Evolutionary conservation across 2,113 vertebrate species (phyloP).

Genomic region (Narcine bancroftii): DNA sequence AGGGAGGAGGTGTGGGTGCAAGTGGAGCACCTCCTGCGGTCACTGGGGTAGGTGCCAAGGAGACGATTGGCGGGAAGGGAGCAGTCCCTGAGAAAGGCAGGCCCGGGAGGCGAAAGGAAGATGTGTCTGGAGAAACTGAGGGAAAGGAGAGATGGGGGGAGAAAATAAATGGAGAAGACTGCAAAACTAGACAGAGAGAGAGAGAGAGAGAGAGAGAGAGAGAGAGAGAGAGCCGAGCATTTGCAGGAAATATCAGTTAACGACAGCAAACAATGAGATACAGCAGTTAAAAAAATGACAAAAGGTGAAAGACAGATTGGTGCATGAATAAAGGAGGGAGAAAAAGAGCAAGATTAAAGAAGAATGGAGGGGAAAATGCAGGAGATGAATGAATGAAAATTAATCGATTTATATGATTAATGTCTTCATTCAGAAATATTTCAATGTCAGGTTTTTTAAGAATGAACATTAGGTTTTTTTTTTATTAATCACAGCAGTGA

Average conservation of each 20-base stretch:
- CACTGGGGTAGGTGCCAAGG: too few species aligned
- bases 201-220: neutral
- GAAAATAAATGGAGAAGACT: too few species aligned
- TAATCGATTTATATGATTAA: neutral
- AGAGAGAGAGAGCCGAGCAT: neutral
- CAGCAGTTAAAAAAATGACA: too few species aligned
- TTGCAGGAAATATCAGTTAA: neutral
- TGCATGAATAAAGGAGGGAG: neutral
- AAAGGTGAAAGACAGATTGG: neutral
- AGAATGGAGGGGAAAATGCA: too few species aligned
- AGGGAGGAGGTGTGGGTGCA: too few species aligned
- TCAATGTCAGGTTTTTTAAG: constrained; percentile 2
- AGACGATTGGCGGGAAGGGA: too few species aligned
- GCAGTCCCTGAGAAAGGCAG: too few species aligned
- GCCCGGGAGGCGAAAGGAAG: too few species aligned
- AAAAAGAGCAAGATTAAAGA: neutral
- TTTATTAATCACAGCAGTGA: neutral
- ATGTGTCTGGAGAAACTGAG: fast-evolving
- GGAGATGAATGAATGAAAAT: neutral
- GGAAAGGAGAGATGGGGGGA: neutral
- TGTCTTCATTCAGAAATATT: neutral
- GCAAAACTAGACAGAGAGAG: neutral
- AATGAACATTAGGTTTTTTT: neutral
- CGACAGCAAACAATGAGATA: neutral
- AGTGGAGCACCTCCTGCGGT: too few species aligned